A percentile compares a stretch with the other conserved stretches of the same genome.
These are phyloP conservation scores for Peromyscus maniculatus DNA, from an alignment of 2,113 vertebrate genomes.

Conservation along the genomic window DNA sequence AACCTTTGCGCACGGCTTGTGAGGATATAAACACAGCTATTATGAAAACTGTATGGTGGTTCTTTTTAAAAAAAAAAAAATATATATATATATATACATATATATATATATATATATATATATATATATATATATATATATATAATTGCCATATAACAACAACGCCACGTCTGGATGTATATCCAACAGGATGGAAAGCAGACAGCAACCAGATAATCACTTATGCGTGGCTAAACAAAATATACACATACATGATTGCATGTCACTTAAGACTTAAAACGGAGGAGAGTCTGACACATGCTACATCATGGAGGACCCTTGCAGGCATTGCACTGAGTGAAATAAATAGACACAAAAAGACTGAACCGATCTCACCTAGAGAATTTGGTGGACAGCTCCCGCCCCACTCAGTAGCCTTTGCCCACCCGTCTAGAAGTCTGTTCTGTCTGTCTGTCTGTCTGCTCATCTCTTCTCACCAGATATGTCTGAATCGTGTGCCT, in stretches of 20 bases:
- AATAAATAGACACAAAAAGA: constrained; percentile 7
- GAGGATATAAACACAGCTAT: neutral
- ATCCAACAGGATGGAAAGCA: neutral
- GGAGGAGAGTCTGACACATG: neutral
- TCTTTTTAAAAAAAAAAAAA: constrained; percentile 29
- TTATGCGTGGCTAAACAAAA: neutral
- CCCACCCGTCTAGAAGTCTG: neutral
- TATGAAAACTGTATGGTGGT: neutral
- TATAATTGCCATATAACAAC: neutral
- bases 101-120: neutral
- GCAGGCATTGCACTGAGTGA: neutral
- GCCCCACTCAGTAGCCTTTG: neutral
- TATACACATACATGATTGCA: neutral
- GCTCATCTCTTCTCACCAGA: constrained; percentile 3
- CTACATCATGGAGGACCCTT: neutral
- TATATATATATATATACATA: neutral
- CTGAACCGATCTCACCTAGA: neutral
- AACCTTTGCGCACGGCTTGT: neutral
- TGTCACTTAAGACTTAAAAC: neutral
- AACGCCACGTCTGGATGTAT: neutral
- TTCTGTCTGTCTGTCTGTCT: neutral
- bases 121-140: neutral
- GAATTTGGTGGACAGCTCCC: neutral
- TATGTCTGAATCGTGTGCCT: neutral
- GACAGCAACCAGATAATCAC: neutral